phyloP scores from a whole-genome alignment of 2,113 vertebrate genomes.

The Erythrolamprus reginae region DNA sequence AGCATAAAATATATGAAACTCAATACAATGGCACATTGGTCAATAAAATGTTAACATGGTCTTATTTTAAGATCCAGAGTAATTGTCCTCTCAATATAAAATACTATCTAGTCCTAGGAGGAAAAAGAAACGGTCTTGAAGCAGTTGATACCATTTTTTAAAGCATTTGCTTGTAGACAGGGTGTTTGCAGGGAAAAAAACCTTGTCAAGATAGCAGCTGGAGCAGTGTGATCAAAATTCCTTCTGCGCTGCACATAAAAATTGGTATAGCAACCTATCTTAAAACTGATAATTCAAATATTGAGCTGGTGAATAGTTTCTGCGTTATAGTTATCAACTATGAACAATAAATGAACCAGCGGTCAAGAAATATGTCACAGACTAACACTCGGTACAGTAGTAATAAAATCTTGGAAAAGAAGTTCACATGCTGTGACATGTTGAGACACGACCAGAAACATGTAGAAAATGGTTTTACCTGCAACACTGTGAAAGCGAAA shows the following conservation, averaged over 20 bases:
- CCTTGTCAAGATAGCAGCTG: background rate
- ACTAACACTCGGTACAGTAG: background rate
- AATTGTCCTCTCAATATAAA: background rate
- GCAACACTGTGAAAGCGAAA: background rate
- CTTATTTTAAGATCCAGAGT: slow-evolving; percentile 4
- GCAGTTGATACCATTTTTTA: background rate
- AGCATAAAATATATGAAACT: slow-evolving; percentile 47
- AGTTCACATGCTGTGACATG: background rate
- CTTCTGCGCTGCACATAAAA: background rate
- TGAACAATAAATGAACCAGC: background rate
- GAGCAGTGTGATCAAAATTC: background rate
- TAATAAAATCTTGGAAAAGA: background rate
- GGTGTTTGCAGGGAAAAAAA: background rate
- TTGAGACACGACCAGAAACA: background rate
- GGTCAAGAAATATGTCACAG: background rate
- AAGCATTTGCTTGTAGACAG: background rate
- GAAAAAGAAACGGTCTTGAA: slow-evolving; percentile 6
- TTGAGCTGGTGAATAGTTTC: background rate
- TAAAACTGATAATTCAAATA: background rate
- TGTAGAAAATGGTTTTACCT: background rate
- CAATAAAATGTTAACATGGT: slow-evolving; percentile 28
- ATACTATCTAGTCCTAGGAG: background rate
- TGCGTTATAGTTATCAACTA: background rate
- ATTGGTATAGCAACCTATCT: background rate
- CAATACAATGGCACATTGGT: slow-evolving; percentile 23